These are phyloP conservation scores for Chelon labrosus DNA, from an alignment of 2,797 vertebrate species.

Conservation along the genomic window DNA sequence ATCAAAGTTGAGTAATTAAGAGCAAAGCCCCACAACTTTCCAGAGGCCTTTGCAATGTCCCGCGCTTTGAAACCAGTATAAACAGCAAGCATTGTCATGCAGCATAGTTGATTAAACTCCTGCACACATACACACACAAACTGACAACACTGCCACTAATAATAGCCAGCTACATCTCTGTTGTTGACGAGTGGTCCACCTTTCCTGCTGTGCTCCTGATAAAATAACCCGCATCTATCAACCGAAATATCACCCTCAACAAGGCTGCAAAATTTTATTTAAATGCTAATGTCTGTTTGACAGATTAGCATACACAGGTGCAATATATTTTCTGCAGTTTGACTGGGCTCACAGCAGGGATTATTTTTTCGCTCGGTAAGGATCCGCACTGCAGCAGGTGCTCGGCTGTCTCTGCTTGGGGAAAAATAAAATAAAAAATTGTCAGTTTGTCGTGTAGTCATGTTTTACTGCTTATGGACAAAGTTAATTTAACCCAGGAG, in stretches of 20 bases:
- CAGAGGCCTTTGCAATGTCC: background rate
- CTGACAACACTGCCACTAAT: constrained; percentile 42
- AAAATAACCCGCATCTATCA: constrained; percentile 65
- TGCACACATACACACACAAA: constrained; percentile 21
- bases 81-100: background rate
- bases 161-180: constrained; percentile 37
- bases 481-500: constrained; percentile 4
- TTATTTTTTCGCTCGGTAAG: constrained; percentile 18
- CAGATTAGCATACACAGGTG: constrained; percentile 56
- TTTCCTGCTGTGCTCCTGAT: constrained; percentile 49
- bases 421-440: constrained; percentile 13
- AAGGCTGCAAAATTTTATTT: constrained; percentile 67
- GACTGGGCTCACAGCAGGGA: constrained; percentile 47
- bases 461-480: constrained; percentile 5
- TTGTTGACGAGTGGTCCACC: constrained; percentile 40
- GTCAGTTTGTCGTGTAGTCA: constrained; percentile 12
- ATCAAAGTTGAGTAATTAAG: background rate
- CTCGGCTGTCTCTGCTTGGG: constrained; percentile 15
- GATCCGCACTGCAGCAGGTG: constrained; percentile 25
- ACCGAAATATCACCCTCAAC: constrained; percentile 50
- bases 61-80: no score
- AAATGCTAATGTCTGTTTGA: constrained; percentile 75
- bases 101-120: constrained; percentile 11
- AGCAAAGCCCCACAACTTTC: background rate
- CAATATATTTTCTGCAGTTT: constrained; percentile 45